A percentile compares a stretch with the other conserved stretches of the same genome.
phyloP scores from a whole-genome alignment of 2,113 vertebrate species.

The Oryzias melastigma region DNA sequence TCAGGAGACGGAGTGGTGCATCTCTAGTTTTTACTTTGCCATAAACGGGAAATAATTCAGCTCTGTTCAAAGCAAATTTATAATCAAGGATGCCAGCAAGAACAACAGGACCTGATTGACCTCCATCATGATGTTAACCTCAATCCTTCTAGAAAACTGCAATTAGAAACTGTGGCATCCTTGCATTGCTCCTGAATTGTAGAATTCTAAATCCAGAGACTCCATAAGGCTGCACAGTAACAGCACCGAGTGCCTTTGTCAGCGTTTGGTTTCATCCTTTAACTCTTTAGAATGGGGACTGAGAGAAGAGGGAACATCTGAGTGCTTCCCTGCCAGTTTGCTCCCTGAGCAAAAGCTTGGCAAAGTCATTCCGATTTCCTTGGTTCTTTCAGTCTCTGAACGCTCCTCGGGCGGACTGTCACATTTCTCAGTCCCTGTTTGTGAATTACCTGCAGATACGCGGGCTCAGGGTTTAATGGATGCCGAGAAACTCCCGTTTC shows the following conservation, averaged over 20 bases:
- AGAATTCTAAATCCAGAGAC: slow-evolving; percentile 64
- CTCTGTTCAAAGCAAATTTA: slow-evolving; percentile 48
- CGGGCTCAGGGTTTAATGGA: slow-evolving; percentile 91
- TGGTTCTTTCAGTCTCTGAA: slow-evolving; percentile 90
- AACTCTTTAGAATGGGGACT: slow-evolving; percentile 84
- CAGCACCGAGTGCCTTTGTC: slow-evolving; percentile 92
- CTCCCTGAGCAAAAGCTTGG: slow-evolving; percentile 79
- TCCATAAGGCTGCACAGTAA: slow-evolving; percentile 99
- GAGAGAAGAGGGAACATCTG: slow-evolving; percentile 89
- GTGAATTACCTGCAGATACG: slow-evolving; percentile 67
- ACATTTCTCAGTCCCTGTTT: slow-evolving; percentile 74
- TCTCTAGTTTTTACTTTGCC: too few relatives aligned
- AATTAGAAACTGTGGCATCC: slow-evolving; percentile 69
- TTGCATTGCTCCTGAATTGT: slow-evolving; percentile 64
- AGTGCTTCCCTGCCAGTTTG: slow-evolving; percentile 90
- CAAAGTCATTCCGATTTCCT: slow-evolving; percentile 90
- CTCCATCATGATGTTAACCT: slow-evolving; percentile 27
- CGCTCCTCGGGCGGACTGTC: slow-evolving; percentile 80
- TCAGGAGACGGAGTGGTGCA: too few relatives aligned
- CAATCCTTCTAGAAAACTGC: slow-evolving; percentile 11
- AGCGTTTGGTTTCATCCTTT: slow-evolving; percentile 79
- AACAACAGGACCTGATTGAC: slow-evolving; percentile 67
- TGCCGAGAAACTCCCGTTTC: slow-evolving; percentile 85
- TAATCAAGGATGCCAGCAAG: slow-evolving; percentile 80
- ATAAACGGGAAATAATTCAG: slow-evolving; percentile 25